phyloP scores from a whole-genome alignment of 2,113 vertebrate species.

The Rhizomys pruinosus region DNA sequence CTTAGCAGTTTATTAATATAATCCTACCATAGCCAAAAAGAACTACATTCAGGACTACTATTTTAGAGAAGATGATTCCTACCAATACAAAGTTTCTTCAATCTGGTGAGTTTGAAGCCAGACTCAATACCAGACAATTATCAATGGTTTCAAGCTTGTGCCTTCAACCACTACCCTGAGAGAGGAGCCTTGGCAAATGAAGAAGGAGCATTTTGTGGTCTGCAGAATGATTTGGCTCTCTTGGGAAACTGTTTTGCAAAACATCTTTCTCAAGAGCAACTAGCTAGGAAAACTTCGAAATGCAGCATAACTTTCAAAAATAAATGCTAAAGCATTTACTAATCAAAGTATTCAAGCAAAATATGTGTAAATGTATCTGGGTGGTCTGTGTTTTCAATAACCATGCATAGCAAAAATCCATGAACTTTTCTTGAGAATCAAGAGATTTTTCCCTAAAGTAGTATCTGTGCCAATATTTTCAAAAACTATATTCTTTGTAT shows the following conservation, averaged over 20 bases:
- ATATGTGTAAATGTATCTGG: neutral
- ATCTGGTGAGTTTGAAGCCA: neutral
- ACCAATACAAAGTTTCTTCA: neutral
- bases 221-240: neutral
- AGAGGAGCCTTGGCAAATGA: neutral
- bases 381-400: neutral
- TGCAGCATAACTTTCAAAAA: slow-evolving; percentile 32
- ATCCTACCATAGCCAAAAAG: neutral
- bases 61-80: neutral
- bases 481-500: neutral
- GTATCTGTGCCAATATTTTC: neutral
- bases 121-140: neutral
- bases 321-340: neutral
- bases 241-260: slow-evolving; percentile 17
- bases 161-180: neutral
- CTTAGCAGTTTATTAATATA: neutral
- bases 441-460: slow-evolving; percentile 9
- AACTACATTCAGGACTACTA: neutral
- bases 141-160: neutral
- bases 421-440: neutral
- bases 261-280: neutral
- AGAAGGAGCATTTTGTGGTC: neutral
- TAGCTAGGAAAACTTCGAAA: slow-evolving; percentile 34
- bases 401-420: neutral
- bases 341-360: neutral